phyloP scores from a whole-genome alignment of 2,888 invertebrate genomes.

The Tetanocera ferruginea region DNA sequence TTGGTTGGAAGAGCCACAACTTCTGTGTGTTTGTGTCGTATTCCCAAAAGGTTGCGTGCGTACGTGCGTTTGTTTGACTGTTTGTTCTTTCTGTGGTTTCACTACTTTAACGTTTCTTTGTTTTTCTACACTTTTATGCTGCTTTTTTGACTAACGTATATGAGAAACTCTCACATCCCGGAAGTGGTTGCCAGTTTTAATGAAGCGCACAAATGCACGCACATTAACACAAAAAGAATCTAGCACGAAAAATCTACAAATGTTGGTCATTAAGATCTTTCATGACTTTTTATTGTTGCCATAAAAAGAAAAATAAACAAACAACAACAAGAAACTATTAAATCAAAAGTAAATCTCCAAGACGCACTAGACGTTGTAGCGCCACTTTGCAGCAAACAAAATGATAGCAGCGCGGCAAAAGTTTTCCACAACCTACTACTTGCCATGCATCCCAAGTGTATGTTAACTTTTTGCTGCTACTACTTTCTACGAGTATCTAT shows the following conservation, averaged over 20 bases:
- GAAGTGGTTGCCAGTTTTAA: background rate
- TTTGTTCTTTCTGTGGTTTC: background rate
- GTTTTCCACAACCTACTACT: background rate
- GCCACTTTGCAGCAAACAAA: background rate
- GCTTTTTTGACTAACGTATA: background rate
- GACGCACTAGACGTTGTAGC: background rate
- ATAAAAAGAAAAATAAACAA: background rate
- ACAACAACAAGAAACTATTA: background rate
- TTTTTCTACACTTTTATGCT: background rate
- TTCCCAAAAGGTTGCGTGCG: conserved; percentile 3
- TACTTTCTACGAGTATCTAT: background rate
- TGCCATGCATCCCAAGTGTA: background rate
- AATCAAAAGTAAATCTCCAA: background rate
- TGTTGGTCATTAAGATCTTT: conserved; percentile 4
- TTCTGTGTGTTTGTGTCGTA: background rate
- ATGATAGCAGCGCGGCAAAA: background rate
- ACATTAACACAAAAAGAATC: background rate
- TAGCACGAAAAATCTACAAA: background rate
- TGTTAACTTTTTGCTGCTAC: background rate
- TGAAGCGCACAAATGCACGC: background rate
- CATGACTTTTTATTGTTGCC: conserved; percentile 15
- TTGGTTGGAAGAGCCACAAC: background rate
- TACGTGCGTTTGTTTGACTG: background rate
- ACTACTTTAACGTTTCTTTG: background rate
- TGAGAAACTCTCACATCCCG: background rate